Evolutionary conservation across 2,797 vertebrate genomes (phyloP).

Genomic region (Pangasius djambal): DNA sequence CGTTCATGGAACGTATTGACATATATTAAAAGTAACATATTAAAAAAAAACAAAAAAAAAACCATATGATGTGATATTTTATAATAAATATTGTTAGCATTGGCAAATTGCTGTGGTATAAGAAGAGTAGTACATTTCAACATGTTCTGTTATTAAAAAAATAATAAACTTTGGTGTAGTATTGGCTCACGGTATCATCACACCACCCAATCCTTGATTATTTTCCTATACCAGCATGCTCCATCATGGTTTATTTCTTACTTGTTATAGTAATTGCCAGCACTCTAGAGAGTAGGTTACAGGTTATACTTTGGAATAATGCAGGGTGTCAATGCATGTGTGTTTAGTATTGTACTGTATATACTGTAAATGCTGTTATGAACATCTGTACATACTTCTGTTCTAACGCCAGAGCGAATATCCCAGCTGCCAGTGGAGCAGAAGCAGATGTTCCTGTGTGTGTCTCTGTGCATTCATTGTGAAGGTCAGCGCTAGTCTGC

Average conservation of each 20-base stretch:
- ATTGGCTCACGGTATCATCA: not conserved
- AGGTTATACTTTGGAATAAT: not conserved
- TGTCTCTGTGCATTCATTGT: constrained; percentile 94
- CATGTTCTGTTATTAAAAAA: not conserved
- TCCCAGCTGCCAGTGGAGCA: constrained; percentile 93
- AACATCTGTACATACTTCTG: constrained; percentile 83
- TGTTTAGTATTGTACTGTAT: not conserved
- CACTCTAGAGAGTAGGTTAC: not conserved
- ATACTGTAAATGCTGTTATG: not conserved
- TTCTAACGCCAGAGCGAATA: constrained; percentile 94
- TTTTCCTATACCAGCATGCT: not conserved
- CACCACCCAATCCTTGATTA: not conserved
- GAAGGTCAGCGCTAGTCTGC: constrained; percentile 94
- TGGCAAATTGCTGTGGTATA: not conserved
- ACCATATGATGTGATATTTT: no score
- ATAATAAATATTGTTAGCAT: not conserved
- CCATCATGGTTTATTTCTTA: not conserved
- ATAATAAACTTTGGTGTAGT: not conserved
- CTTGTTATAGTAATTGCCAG: not conserved
- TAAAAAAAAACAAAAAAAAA: no score
- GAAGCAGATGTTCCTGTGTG: constrained; percentile 97
- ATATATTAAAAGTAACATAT: no score
- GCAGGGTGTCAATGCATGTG: not conserved
- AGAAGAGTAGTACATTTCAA: no score
- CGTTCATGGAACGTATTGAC: no score